Base-by-base conservation (phyloP, 2,113 vertebrate species). In the Danionella cerebrum region DNA sequence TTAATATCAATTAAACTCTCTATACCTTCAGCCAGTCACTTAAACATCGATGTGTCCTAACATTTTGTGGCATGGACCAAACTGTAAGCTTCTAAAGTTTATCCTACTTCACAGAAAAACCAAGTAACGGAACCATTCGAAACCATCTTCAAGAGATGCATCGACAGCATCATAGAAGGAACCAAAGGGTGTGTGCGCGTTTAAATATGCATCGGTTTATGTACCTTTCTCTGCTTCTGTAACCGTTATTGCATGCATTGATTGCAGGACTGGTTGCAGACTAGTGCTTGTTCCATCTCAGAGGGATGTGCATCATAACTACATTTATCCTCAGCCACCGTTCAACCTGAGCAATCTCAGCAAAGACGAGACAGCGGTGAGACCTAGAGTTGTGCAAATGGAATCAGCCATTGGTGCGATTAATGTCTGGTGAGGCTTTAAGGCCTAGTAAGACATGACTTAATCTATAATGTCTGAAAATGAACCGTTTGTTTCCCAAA, bases 261-360 rank as follows among this genome's bases (percentile, higher is more conserved):
- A 8, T 47, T 48, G 57, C 69, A 90, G 87, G 19, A 80, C 84
- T 2, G 85, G 82, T 51, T 87, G 85, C 4, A 90, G 70, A 19
- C 83, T 98, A 1, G 85, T 98, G 6, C 84, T 96, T 2, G 87
- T 94, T 4, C 95, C 95, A 0, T 96, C 94, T 0, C 77, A 90
- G 69, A 85, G 94, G 65, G 95, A 98, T 1, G 78, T 91, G 22
- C 88, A 94, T 69, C 94, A 94, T 0, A 84, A 90, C 3, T 87
- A 78, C 0, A 84, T 97, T 44, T 98, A 94, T 67, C 94, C 95
- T 0, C 94, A 96, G 76, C 94, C 95, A 0, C 93, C 94, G 0
- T 94, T 96, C 74, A 67, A 9, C 64, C 69, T 59, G 76, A 72
- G 76, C 0, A 87, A 90, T 7, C 78, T 92, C 51, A 53, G 73